A percentile compares a stretch with the other conserved stretches of the same genome.
Evolutionary conservation across 1,140 invertebrate species (phyloP).

Genomic region (Zaprionus lachaisei): DNA sequence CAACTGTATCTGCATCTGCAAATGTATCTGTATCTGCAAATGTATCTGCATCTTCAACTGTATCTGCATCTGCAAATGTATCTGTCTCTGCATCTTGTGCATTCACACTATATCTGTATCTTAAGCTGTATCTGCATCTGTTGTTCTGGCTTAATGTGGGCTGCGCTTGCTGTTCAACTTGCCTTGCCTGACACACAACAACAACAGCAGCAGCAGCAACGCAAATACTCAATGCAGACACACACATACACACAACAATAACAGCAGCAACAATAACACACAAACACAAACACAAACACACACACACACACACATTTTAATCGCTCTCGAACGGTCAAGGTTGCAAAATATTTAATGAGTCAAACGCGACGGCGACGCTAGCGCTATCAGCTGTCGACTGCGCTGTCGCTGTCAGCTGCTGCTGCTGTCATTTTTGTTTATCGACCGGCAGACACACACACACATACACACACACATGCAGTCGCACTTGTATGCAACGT

Average conservation of each 20-base stretch:
- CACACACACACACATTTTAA: slow-evolving; percentile 53
- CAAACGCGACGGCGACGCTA: slow-evolving; percentile 59
- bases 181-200: slow-evolving; percentile 24
- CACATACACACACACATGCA: slow-evolving; percentile 4
- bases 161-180: slow-evolving; percentile 25
- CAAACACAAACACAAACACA: slow-evolving; percentile 15
- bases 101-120: not conserved
- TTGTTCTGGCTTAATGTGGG: slow-evolving; percentile 21
- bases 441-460: slow-evolving; percentile 59
- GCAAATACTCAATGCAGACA: slow-evolving; percentile 27
- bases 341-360: slow-evolving; percentile 83
- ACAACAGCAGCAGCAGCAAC: slow-evolving; percentile 14
- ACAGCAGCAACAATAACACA: slow-evolving; percentile 17
- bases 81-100: not conserved
- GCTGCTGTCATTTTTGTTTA: slow-evolving; percentile 60
- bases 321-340: slow-evolving; percentile 81
- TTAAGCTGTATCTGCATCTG: slow-evolving; percentile 5
- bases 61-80: not conserved
- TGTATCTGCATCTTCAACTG: not conserved
- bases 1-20: not conserved
- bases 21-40: not conserved
- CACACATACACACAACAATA: slow-evolving; percentile 16
- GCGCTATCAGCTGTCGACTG: slow-evolving; percentile 61
- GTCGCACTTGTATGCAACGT: slow-evolving; percentile 15
- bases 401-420: slow-evolving; percentile 37